Evolutionary conservation across 2,888 invertebrate genomes (phyloP).

Genomic region (Spodoptera littoralis): DNA sequence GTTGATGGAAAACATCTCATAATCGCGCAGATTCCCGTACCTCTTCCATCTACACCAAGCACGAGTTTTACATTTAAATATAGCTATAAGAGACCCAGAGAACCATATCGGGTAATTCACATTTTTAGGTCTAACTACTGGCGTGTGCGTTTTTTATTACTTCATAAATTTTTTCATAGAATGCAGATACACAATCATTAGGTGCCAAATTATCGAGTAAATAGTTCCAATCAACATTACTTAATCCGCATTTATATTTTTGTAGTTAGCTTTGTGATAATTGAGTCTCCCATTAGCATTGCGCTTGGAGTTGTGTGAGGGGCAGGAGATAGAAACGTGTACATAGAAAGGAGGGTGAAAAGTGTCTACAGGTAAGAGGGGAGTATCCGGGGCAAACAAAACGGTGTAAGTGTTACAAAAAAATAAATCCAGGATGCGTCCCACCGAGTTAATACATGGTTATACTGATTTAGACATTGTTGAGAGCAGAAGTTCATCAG

Average conservation of each 20-base stretch:
- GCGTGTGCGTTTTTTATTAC: not conserved
- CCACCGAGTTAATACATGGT: not conserved
- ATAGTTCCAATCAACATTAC: not conserved
- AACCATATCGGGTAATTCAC: not conserved
- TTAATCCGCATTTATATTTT: not conserved
- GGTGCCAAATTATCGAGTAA: not conserved
- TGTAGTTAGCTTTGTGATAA: not conserved
- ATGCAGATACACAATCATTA: not conserved
- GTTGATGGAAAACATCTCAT: too few relatives aligned
- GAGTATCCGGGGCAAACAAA: not conserved
- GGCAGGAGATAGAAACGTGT: not conserved
- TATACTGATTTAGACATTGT: not conserved
- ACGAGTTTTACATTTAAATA: not conserved
- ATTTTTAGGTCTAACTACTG: not conserved
- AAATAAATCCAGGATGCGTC: constrained; percentile 1
- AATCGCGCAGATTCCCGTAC: too few relatives aligned
- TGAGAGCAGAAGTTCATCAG: not conserved
- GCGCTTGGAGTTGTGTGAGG: not conserved
- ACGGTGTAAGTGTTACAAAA: not conserved
- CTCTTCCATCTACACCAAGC: not conserved
- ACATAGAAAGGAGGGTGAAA: not conserved
- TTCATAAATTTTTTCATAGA: constrained; percentile 2
- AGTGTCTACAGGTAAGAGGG: not conserved
- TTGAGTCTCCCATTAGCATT: not conserved
- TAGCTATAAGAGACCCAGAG: not conserved